Conservation (phyloP, 2,797 vertebrate genomes). For the Odontamblyopus lacepedii region DNA sequence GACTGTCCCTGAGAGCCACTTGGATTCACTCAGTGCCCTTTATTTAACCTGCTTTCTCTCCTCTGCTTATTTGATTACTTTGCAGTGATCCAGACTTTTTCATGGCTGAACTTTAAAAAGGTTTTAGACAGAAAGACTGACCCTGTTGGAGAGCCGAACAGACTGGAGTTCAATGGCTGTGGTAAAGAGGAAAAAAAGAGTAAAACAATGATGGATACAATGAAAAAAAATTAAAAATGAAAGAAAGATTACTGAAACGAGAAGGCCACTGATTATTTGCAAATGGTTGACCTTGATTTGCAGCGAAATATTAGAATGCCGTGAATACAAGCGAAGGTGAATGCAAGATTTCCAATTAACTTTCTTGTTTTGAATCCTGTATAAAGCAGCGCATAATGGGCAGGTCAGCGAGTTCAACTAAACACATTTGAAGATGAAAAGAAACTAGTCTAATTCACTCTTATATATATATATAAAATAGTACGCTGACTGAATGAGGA, state of each 20-base stretch:
- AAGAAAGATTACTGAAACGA: not conserved
- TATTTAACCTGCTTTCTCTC: slow-evolving; percentile 16
- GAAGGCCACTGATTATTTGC: not conserved
- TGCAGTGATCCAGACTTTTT: slow-evolving; percentile 47
- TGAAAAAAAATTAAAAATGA: no score
- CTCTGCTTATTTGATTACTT: slow-evolving; percentile 15
- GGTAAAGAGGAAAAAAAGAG: slow-evolving; percentile 43
- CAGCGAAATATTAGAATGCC: not conserved
- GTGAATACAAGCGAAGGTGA: not conserved
- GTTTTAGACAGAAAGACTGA: slow-evolving; percentile 51
- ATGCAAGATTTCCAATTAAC: not conserved
- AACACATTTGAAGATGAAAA: not conserved
- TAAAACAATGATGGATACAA: slow-evolving; percentile 43
- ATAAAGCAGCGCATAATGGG: not conserved
- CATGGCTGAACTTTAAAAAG: slow-evolving; percentile 41
- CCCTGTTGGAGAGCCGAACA: slow-evolving; percentile 48
- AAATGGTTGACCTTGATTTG: not conserved
- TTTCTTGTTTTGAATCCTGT: not conserved
- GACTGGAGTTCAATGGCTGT: slow-evolving; percentile 2
- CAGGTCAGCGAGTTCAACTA: not conserved
- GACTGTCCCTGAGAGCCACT: slow-evolving; percentile 11
- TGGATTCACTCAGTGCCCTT: slow-evolving; percentile 9
- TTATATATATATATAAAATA: no score
- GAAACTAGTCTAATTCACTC: not conserved
- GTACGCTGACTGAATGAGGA: no score